Conservation (phyloP, 2,113 vertebrate genomes). For the Rhipidura dahli region DNA sequence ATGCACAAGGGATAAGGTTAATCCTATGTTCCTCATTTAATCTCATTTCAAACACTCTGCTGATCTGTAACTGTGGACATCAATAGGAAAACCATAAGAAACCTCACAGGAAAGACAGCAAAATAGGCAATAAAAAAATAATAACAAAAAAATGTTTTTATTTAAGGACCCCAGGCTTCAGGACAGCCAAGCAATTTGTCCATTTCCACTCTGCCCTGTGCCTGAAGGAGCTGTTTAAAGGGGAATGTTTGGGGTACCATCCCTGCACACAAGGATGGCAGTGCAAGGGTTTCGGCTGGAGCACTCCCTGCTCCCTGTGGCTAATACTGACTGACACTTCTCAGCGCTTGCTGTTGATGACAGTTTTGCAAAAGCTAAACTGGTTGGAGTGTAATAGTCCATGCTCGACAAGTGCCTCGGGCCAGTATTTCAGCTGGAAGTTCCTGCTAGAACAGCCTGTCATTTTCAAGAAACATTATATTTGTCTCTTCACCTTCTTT, state of each 20-base stretch:
- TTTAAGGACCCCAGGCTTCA: not conserved
- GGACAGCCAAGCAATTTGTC: not conserved
- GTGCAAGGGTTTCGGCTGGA: not conserved
- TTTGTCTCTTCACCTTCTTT: not conserved
- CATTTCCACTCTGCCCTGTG: not conserved
- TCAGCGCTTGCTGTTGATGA: not conserved
- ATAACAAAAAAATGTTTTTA: not conserved
- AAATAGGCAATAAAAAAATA: accelerated
- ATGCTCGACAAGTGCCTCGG: not conserved
- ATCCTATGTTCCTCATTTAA: not conserved
- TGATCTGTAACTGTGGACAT: not conserved
- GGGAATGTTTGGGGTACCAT: not conserved
- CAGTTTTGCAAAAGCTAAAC: not conserved
- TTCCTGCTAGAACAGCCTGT: not conserved
- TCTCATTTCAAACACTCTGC: not conserved
- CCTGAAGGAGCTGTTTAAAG: not conserved
- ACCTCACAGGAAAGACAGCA: not conserved
- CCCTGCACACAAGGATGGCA: not conserved
- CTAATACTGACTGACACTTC: not conserved
- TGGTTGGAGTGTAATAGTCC: not conserved
- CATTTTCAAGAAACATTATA: not conserved
- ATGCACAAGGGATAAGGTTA: not conserved
- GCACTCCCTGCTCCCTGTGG: not conserved
- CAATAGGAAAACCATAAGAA: not conserved
- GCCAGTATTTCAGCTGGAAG: not conserved